Conservation (phyloP, 2,888 invertebrate genomes). For the Ashinkailepas kermadecensis region DNA sequence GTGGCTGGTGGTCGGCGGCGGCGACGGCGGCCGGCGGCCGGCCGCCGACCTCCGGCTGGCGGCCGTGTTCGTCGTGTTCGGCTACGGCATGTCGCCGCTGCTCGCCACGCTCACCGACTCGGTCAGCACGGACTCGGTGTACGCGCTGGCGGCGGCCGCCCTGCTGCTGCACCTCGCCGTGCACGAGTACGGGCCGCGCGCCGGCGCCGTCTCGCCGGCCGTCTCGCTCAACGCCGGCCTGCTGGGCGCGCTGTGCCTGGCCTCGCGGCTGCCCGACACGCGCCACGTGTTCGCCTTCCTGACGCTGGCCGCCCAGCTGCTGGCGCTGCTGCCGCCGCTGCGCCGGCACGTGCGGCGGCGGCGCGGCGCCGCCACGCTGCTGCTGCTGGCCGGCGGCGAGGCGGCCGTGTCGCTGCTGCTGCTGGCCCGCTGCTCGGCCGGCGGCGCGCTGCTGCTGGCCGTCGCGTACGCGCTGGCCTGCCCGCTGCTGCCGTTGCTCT, state of each 20-base stretch:
- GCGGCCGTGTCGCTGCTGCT: constrained; percentile 1
- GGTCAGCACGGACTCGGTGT: constrained; percentile 95
- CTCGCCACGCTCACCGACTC: constrained; percentile 91
- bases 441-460: not conserved
- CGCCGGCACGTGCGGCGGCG: not conserved
- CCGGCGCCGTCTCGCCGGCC: constrained; percentile 81
- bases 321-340: constrained; percentile 70
- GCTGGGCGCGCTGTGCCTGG: constrained; percentile 89
- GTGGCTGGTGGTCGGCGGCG: not conserved
- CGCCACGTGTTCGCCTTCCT: constrained; percentile 82
- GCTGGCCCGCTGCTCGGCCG: not conserved
- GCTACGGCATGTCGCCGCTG: constrained; percentile 82
- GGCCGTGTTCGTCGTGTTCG: constrained; percentile 64
- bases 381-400: not conserved
- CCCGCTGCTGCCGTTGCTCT: constrained; percentile 52
- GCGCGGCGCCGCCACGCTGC: not conserved
- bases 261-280: constrained; percentile 77
- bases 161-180: constrained; percentile 80
- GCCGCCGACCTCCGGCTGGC: constrained; percentile 24
- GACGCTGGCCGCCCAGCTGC: constrained; percentile 78
- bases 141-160: constrained; percentile 82
- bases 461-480: not conserved
- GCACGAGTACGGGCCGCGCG: constrained; percentile 82
- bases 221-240: constrained; percentile 90
- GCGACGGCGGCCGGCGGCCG: not conserved